Evolutionary conservation across 2,888 invertebrate species (phyloP), one percentile per base, ranked within the genome.

Genomic region (Cosmorhoe ocellata): DNA sequence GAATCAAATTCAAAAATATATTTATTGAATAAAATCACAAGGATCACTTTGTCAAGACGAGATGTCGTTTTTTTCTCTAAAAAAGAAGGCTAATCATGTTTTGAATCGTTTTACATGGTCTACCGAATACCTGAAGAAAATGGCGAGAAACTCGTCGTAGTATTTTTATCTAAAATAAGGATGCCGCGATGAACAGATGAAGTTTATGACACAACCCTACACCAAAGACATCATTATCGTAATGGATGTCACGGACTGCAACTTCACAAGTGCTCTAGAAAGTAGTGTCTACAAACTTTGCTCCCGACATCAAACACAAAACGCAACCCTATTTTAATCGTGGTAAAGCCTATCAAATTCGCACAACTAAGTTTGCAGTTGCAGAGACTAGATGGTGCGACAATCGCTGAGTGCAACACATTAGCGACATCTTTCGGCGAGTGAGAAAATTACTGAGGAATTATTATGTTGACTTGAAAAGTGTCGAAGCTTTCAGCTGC

Each of bases 221-320:
- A 56, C 51, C 64, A 76, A 81, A 81, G 75, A 82, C 80, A 84
- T 85, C 84, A 87, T 86, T 82, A 82, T 79, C 73, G 80, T 86
- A 86, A 88, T 89, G 88, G 88, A 89, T 87, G 88, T 89, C 88
- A 89, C 85, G 86, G 84, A 76, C 82, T 81, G 72, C 83, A 82
- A 84, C 87, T 79, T 69, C 64, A 76, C 79, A 79, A 88, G 86
- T 78, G 79, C 82, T 78, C 84, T 82, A 75, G 74, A 80, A 79
- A 79, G 69, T 74, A 76, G 71, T 74, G 66, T 67, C 56, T 68
- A 71, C 75, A 69, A 74, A 51, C 59, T 60, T 44, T 36, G 32
- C 51, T 33, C 14, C 12, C 37, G 33, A 10, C 13, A 37, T 34
- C 12, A 27, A 54, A 61, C 14, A 14, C 51, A 0, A 79, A 68